Evolutionary conservation across 2,797 vertebrate species (phyloP).

Genomic region (Macrochelys suwanniensis): DNA sequence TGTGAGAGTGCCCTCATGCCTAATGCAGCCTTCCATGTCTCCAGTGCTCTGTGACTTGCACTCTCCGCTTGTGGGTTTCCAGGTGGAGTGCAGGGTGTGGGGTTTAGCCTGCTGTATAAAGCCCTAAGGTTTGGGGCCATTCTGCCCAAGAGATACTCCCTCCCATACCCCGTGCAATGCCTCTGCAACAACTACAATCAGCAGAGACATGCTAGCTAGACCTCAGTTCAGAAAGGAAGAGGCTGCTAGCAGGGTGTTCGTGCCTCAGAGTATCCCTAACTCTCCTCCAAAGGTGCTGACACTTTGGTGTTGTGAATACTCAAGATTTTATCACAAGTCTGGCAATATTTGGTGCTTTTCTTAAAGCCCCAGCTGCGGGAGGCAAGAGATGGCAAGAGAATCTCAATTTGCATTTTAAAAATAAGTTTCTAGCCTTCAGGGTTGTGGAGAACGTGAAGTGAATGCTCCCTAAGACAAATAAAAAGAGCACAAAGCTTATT

Average conservation of each 20-base stretch:
- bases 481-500: background rate
- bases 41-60: background rate
- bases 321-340: background rate
- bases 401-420: background rate
- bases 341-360: background rate
- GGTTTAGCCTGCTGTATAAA: background rate
- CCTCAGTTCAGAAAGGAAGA: background rate
- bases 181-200: background rate
- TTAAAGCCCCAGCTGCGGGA: background rate
- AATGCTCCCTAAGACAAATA: background rate
- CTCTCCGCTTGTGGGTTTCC: background rate
- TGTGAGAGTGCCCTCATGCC: no score
- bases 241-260: background rate
- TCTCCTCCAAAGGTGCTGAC: background rate
- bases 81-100: background rate
- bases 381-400: background rate
- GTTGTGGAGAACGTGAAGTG: background rate
- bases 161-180: background rate
- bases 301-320: background rate
- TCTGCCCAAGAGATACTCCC: background rate
- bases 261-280: background rate
- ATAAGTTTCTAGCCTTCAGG: background rate
- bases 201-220: background rate
- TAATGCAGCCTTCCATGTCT: no score
- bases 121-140: background rate